Evolutionary conservation across 2,113 vertebrate genomes (phyloP).

Genomic region (Triplophysa rosa): DNA sequence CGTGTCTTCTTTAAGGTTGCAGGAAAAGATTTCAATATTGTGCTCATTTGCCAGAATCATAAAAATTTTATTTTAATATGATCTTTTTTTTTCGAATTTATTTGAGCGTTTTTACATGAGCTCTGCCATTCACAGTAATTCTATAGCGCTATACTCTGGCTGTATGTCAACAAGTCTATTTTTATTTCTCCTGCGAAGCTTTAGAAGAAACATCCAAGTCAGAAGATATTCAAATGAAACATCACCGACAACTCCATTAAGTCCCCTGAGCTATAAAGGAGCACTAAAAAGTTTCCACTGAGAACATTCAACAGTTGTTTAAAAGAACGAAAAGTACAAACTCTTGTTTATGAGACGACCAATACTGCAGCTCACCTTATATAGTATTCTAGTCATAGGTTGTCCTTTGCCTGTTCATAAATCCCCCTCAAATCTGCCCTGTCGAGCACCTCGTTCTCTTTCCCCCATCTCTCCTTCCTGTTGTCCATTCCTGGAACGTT

Average conservation of each 20-base stretch:
- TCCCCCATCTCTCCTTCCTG: slow-evolving; percentile 46
- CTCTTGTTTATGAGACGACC: neutral
- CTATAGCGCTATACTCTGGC: too few relatives aligned
- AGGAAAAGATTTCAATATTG: too few relatives aligned
- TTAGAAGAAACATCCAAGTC: neutral
- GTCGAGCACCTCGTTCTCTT: slow-evolving; percentile 35
- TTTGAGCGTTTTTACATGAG: too few relatives aligned
- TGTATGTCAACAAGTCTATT: too few relatives aligned
- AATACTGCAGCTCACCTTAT: slow-evolving; percentile 29
- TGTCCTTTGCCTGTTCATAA: slow-evolving; percentile 45
- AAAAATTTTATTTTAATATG: too few relatives aligned
- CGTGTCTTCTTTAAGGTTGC: too few relatives aligned
- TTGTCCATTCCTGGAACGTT: slow-evolving; percentile 39
- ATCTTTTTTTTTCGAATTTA: too few relatives aligned
- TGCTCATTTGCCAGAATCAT: too few relatives aligned
- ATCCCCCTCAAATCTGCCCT: slow-evolving; percentile 31
- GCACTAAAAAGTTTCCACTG: neutral
- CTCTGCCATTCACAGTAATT: too few relatives aligned
- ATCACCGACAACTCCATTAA: neutral
- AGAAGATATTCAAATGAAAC: too few relatives aligned
- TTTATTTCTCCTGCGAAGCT: neutral
- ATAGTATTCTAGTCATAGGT: slow-evolving; percentile 28
- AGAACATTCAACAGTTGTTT: neutral
- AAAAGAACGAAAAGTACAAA: neutral
- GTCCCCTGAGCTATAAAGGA: neutral